phyloP scores from a whole-genome alignment of 2,113 vertebrate genomes.

The Xiphias gladius region DNA sequence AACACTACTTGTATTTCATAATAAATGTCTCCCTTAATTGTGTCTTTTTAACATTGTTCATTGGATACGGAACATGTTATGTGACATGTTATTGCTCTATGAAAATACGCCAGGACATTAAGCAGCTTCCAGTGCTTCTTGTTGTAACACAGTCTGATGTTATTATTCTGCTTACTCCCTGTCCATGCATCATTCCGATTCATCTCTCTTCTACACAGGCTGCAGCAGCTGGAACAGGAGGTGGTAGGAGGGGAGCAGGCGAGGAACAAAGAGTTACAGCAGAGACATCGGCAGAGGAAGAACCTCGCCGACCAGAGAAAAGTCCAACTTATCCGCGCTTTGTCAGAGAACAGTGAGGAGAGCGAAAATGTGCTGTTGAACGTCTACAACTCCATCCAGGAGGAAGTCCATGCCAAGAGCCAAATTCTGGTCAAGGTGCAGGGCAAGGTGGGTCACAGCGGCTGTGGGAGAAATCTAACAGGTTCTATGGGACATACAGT shows the following conservation, averaged over 20 bases:
- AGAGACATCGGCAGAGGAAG: constrained; percentile 83
- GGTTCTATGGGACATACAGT: background rate
- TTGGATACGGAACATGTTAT: too few relatives aligned
- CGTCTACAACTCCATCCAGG: constrained; percentile 91
- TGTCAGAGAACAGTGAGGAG: constrained; percentile 85
- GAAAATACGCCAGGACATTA: background rate
- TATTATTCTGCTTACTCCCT: background rate
- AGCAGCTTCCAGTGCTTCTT: background rate
- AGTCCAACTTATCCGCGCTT: constrained; percentile 83
- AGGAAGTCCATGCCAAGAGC: constrained; percentile 89
- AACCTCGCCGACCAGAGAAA: constrained; percentile 86
- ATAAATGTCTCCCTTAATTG: too few relatives aligned
- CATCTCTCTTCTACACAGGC: constrained; percentile 70
- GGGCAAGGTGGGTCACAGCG: constrained; percentile 83
- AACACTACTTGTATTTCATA: background rate
- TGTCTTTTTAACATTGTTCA: background rate
- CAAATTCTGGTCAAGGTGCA: constrained; percentile 88
- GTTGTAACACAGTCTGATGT: background rate
- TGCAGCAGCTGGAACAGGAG: constrained; percentile 91
- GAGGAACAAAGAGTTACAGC: constrained; percentile 89
- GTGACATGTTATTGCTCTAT: background rate
- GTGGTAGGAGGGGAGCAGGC: constrained; percentile 90
- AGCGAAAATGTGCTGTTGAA: constrained; percentile 86
- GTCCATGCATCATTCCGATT: background rate
- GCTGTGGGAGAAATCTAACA: background rate